phyloP scores from a whole-genome alignment of 2,113 vertebrate species.

The Aleadryas rufinucha region DNA sequence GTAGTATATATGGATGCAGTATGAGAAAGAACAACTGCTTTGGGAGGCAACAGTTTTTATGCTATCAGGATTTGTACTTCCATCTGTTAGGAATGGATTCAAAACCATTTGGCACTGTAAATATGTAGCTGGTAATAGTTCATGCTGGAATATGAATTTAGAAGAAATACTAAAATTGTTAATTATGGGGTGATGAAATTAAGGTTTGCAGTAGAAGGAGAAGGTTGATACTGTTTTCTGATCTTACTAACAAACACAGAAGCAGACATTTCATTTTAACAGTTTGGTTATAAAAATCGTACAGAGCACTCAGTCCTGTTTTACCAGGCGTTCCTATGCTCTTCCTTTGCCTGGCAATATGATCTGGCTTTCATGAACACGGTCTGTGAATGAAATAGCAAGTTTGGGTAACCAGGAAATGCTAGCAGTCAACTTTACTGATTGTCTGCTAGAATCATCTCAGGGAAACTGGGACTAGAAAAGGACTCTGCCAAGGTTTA shows the following conservation, averaged over 20 bases:
- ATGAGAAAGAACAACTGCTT: background rate
- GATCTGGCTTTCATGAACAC: background rate
- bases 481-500: background rate
- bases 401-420: background rate
- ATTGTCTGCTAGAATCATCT: background rate
- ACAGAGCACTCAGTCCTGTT: background rate
- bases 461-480: background rate
- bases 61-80: conserved; percentile 4
- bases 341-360: background rate
- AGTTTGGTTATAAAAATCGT: background rate
- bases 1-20: background rate
- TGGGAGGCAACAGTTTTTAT: background rate
- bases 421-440: background rate
- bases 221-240: background rate
- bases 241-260: background rate
- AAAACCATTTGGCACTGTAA: conserved; percentile 17
- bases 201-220: background rate
- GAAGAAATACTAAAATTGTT: background rate
- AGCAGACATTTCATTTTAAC: background rate
- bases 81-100: conserved; percentile 27
- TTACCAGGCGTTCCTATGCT: background rate
- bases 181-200: background rate
- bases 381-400: background rate
- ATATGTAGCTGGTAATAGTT: background rate
- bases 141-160: background rate